Base-by-base conservation (phyloP, 2,888 invertebrate species). In the Hyles lineata region DNA sequence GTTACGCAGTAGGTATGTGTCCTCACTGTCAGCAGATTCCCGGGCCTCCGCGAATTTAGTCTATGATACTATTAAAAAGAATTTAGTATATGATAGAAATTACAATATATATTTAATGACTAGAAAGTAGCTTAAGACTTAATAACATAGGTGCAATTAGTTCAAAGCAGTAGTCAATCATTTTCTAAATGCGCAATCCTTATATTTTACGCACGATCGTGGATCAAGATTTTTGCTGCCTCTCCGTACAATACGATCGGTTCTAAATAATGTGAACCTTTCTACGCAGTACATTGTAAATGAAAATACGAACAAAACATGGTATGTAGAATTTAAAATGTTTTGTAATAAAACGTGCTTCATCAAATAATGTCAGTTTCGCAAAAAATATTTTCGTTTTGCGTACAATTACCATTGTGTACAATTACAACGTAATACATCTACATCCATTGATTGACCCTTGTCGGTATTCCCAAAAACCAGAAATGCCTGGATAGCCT, bases 321-420 rank as follows among this genome's bases (percentile, higher is more conserved):
- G 15, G 4, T 15, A 25, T 3, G 25, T 25, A 15, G 25, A 23
- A 60, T 60, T 60, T 15, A 8, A 9, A 58, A 60, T 11, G 23
- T 23, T 25, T 15, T 4, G 8, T 11, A 60, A 60, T 60, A 60
- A 60, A 60, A 60, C 17, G 17, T 60, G 55, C 6, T 55, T n/a
- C 55, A n/a, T 55, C 17, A 55, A n/a, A 15, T 55, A 60, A 60
- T 60, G 25, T 25, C 25, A 17, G 60, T n/a, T 63, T 63, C 4
- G 21, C 23, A 3, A n/a, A 43, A 63, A 55, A 55, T 71, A 62
- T 72, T 72, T 58, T 62, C 35, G 35, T 72, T 55, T 58, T 8
- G 72, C 67, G 35, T 23, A 58, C 19, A 0, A 70, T 35, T 35
- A 35, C 35, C 7, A 35, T 35, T 35, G 35, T 7, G 35, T 6